Base-by-base conservation (phyloP, 2,797 vertebrate species). In the Bufotes viridis region DNA sequence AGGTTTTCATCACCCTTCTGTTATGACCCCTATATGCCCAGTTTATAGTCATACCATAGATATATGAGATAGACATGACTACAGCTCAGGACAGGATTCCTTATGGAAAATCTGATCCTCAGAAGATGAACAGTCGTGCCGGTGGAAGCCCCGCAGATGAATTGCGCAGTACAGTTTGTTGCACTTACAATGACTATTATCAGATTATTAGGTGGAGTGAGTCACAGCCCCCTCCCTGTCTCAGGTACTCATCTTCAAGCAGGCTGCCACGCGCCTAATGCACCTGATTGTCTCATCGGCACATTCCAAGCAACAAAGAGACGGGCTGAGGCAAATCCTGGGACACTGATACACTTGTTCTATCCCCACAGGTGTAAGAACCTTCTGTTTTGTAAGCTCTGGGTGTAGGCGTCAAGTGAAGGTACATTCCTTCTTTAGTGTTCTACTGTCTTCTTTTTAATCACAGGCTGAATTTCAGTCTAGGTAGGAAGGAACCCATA, bases 301-400 rank as follows among this genome's bases (percentile, higher is more conserved):
- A 94, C 97, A 98, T 98, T 98, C 97, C 97, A 96, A 93, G 93
- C 94, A 93, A 93, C 94, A 95, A 94, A 94, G 83, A 0, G 92
- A 95, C 97, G 96, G 96, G 97, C 96, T 89, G 10, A 93, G 96
- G 95, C 97, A 97, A 88, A 94, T 94, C 93, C 85, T 90, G 86
- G 96, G 96, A 97, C 97, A 96, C 96, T 97, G 96, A 97, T 97
- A 98, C 97, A 98, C 97, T 98, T 98, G 97, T 98, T 98, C 97
- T 93, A 95, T 95, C 95, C 96, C 96, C 96, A 93, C 97, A 98
- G 97, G 97, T 98, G 97, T 97, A 98, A 96, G 95, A 96, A 94
- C 93, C 93, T 95, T 92, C 93, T 94, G 95, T 95, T 94, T 93
- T 92, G 92, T 93, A 93, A 92, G 92, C 93, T 90, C 92, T 94